A percentile compares a stretch with the other conserved stretches of the same genome.
These are phyloP conservation scores for Montipora efflorescens DNA, from an alignment of 64 coral and sea anemone species.

Conservation along the genomic window DNA sequence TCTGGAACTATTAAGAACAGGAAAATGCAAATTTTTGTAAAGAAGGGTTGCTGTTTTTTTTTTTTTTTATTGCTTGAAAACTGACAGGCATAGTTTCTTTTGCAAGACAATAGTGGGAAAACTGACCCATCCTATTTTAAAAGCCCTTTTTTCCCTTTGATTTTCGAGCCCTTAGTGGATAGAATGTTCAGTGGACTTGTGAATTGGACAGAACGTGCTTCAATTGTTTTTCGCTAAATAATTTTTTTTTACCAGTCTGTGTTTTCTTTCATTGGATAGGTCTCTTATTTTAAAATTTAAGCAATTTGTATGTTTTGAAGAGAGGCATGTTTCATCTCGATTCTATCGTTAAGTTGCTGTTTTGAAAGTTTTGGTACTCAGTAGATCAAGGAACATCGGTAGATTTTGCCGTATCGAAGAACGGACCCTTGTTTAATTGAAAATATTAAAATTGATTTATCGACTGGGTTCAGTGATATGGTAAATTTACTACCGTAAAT, in stretches of 20 bases:
- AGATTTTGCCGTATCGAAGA: background rate
- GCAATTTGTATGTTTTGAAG: too few relatives aligned
- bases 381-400: background rate
- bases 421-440: background rate
- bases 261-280: too few relatives aligned
- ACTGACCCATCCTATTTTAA: background rate
- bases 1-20: background rate
- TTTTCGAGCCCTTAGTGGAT: too few relatives aligned
- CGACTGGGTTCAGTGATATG: too few relatives aligned
- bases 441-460: background rate
- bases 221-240: too few relatives aligned
- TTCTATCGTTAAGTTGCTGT: background rate
- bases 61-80: slow-evolving; percentile 1
- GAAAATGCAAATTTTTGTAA: slow-evolving; percentile 36
- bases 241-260: too few relatives aligned
- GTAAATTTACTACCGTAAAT: too few relatives aligned
- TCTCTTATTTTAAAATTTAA: too few relatives aligned
- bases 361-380: background rate
- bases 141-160: background rate
- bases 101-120: slow-evolving; percentile 10
- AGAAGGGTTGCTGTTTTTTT: background rate
- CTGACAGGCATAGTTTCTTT: slow-evolving; percentile 18
- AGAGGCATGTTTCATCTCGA: too few relatives aligned
- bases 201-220: too few relatives aligned
- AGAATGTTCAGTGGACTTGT: too few relatives aligned